A percentile compares a stretch with the other conserved stretches of the same genome.
These are phyloP conservation scores for Octodon degus DNA, from an alignment of 2,113 vertebrate species.

Conservation along the genomic window DNA sequence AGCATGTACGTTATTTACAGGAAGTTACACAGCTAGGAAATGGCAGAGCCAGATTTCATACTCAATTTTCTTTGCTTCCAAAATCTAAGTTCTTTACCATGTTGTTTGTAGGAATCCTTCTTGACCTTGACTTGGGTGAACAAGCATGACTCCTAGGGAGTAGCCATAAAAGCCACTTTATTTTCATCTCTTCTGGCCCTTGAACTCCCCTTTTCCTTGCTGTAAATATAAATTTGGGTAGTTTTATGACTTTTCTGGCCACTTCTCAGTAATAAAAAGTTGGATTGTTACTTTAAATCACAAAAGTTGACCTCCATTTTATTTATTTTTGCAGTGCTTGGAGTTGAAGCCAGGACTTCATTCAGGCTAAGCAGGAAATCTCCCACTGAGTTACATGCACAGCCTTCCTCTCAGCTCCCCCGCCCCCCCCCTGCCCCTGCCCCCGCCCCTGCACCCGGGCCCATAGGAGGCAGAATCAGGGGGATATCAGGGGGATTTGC, in stretches of 20 bases:
- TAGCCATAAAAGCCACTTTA: neutral
- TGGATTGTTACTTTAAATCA: neutral
- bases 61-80: constrained; percentile 13
- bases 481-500: neutral
- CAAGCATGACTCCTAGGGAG: neutral
- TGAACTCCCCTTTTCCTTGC: neutral
- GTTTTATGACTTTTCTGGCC: neutral
- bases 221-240: neutral
- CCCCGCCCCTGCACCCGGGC: neutral
- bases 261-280: neutral
- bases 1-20: neutral
- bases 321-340: neutral
- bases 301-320: neutral
- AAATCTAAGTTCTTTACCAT: neutral
- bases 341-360: neutral
- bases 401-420: neutral
- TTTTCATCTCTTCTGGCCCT: neutral
- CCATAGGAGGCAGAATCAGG: neutral
- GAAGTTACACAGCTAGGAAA: neutral
- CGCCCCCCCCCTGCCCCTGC: too few species aligned
- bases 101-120: neutral
- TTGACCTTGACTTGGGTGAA: neutral
- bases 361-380: neutral
- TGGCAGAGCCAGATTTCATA: neutral
- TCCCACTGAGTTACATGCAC: neutral